These are phyloP conservation scores for Pseudochaenichthys georgianus DNA, from an alignment of 2,797 vertebrate genomes.

Conservation along the genomic window DNA sequence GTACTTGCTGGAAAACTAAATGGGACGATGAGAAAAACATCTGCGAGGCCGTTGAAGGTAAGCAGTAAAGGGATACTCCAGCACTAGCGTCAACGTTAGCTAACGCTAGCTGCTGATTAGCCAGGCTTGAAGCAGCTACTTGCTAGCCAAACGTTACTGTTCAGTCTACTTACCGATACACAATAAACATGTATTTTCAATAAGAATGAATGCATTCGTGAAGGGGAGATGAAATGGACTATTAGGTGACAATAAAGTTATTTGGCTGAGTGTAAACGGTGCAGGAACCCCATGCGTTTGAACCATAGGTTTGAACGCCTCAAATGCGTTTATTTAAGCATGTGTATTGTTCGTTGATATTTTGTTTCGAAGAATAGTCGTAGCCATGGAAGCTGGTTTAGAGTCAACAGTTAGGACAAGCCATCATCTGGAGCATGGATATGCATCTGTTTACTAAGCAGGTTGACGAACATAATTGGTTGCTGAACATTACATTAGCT, in stretches of 20 bases:
- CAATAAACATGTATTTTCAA: background rate
- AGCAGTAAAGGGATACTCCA: conserved; percentile 77
- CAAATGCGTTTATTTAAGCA: conserved; percentile 79
- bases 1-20: conserved; percentile 40
- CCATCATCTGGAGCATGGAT: background rate
- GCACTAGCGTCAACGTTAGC: conserved; percentile 65
- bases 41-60: conserved; percentile 82
- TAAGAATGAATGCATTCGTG: background rate
- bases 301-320: conserved; percentile 47
- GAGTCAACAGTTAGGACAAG: conserved; percentile 11
- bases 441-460: background rate
- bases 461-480: conserved; percentile 1
- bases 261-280: conserved; percentile 25
- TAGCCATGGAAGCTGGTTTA: conserved; percentile 12
- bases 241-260: conserved; percentile 39
- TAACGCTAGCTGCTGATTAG: conserved; percentile 76
- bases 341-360: conserved; percentile 69
- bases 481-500: conserved; percentile 18
- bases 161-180: conserved; percentile 17
- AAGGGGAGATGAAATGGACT: rapidly evolving
- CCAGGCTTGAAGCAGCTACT: conserved; percentile 71
- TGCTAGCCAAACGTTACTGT: conserved; percentile 58
- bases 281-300: conserved; percentile 48
- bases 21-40: conserved; percentile 74
- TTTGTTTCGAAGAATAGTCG: conserved; percentile 42